phyloP scores from a whole-genome alignment of 2,113 vertebrate species.

The Arizona elegans region DNA sequence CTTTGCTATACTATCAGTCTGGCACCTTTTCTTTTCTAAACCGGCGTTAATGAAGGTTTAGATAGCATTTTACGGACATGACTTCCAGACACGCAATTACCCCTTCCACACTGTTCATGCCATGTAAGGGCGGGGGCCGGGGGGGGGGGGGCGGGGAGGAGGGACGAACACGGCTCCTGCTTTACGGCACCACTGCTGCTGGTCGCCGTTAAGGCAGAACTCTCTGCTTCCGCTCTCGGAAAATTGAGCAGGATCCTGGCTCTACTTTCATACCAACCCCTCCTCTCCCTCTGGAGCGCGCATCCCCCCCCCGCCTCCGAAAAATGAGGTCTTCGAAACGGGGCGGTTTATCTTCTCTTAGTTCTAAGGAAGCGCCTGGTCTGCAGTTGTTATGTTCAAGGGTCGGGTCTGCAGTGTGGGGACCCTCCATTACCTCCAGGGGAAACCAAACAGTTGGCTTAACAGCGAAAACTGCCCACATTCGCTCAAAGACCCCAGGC shows the following conservation, averaged over 20 bases:
- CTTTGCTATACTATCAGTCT: not conserved
- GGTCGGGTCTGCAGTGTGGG: conserved; percentile 18
- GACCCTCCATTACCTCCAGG: conserved; percentile 43
- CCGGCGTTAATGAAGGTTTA: not conserved
- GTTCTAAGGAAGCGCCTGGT: conserved; percentile 20
- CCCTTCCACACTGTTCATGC: not conserved
- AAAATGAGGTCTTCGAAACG: conserved; percentile 45
- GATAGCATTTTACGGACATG: not conserved
- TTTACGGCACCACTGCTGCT: not conserved
- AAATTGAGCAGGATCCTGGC: not conserved
- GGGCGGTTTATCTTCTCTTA: conserved; percentile 34
- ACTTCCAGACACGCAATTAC: not conserved
- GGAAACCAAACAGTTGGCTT: conserved; percentile 61
- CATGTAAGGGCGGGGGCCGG: not conserved
- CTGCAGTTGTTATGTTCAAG: not conserved
- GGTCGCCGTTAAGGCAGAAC: conserved; percentile 19
- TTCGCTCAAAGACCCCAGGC: conserved; percentile 55
- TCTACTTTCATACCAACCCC: conserved; percentile 20
- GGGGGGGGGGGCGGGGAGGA: not conserved
- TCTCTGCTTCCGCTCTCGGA: conserved; percentile 28
- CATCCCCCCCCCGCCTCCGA: not conserved
- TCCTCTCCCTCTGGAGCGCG: not conserved
- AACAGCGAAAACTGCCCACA: conserved; percentile 60
- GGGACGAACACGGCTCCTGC: not conserved
- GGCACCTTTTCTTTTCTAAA: not conserved